Base-by-base conservation (phyloP, 2,888 invertebrate species). In the Mycalesis mineus region DNA sequence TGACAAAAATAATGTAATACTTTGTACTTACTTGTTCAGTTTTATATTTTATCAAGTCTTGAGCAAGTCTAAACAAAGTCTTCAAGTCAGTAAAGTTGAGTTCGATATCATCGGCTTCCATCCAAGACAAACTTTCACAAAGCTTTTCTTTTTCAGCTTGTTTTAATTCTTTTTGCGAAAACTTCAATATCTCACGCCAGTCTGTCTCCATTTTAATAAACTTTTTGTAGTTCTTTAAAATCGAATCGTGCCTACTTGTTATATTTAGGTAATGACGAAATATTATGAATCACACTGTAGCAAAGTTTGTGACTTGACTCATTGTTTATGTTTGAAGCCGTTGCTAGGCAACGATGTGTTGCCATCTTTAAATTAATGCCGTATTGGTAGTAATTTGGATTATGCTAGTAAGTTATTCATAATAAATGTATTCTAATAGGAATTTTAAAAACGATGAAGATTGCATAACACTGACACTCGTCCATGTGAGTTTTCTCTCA, bases 21-120 rank as follows among this genome's bases (percentile, higher is more conserved):
- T 22, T 5, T 22, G 60, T 33, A 62, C 63, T 68, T 84, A 93
- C 93, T 91, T 94, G 94, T 80, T 93, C 93, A 60, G 91, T 92
- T 83, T 94, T 94, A 65, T 91, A 92, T 70, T 92, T 93, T 47
- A 94, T 73, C 68, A 94, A 91, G 79, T 93, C 93, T 74, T 94
- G 93, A n/a, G 92, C 84, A 2, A 94, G 76, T 71, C 90, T 87
- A 69, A 93, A 91, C 17, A 94, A 75, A 5, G 84, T 83, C 73
- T 91, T 89, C 51, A 92, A 82, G 71, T 92, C 91, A 22, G 90
- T 80, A 60, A 91, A 80, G 69, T 91, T 91, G 1, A 91, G 73
- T 68, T 91, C 89, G 40, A 92, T 91, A 66, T 91, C 90, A 45
- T 92, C 91, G 0, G 87, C 87, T 69, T 93, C 91, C 79, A 91